Percentiles rank a stretch among this genome's conserved stretches.
These are phyloP conservation scores for Netelia fuscicornis DNA, from an alignment of 2,888 invertebrate species.

Conservation along the genomic window DNA sequence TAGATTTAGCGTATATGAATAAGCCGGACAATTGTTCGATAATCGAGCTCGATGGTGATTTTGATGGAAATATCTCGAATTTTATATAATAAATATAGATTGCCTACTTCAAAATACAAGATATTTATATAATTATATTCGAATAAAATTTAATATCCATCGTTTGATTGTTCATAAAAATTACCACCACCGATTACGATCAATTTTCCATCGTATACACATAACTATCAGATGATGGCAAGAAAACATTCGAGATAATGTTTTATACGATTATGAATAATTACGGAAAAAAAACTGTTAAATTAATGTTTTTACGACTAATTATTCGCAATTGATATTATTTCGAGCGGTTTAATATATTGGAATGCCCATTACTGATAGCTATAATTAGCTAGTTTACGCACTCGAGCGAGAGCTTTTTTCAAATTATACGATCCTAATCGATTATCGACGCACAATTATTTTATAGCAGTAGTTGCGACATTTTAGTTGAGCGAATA, in stretches of 20 bases:
- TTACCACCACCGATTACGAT: not conserved
- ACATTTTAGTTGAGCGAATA: conserved; percentile 25
- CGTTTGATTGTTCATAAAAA: not conserved
- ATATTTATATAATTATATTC: too few species aligned
- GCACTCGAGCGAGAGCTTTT: conserved; percentile 60
- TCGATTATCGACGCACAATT: conserved; percentile 50
- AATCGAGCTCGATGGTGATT: not conserved
- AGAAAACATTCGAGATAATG: not conserved
- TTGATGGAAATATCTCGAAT: not conserved
- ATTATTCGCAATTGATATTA: not conserved
- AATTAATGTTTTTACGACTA: not conserved
- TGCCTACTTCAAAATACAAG: too few species aligned
- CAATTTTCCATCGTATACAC: conserved; percentile 34
- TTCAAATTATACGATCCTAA: conserved; percentile 25
- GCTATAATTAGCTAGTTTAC: conserved; percentile 36
- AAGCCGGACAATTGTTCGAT: conserved; percentile 26
- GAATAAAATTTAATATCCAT: not conserved
- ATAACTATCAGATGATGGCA: not conserved
- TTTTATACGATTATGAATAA: not conserved
- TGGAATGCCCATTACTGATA: conserved; percentile 9
- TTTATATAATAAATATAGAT: too few species aligned
- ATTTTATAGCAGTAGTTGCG: conserved; percentile 45
- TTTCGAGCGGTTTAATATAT: not conserved
- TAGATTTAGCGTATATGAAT: conserved; percentile 58
- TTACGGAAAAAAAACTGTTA: not conserved